phyloP scores from a whole-genome alignment of 2,113 vertebrate genomes.

The Leptobrachium ailaonicum region DNA sequence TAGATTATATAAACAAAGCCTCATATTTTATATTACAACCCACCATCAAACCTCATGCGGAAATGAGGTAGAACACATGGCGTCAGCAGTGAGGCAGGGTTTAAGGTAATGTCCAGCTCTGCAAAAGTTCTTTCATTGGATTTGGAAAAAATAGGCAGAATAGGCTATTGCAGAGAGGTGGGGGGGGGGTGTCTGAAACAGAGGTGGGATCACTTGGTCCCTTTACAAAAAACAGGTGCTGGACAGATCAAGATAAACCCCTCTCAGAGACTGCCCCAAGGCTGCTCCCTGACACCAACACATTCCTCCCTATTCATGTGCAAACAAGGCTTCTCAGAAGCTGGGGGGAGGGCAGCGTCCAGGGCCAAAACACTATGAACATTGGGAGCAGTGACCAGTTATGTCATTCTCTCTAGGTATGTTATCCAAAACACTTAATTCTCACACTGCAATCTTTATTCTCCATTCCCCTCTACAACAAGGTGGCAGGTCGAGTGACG shows the following conservation, averaged over 20 bases:
- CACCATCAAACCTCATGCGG: no score
- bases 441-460: no score
- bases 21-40: no score
- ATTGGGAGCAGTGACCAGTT: no score
- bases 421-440: no score
- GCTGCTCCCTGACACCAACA: background rate
- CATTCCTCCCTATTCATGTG: slow-evolving; percentile 28
- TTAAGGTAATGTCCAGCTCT: background rate
- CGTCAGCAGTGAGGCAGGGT: background rate
- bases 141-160: background rate
- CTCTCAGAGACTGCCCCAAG: background rate
- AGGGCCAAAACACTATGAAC: background rate
- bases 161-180: background rate
- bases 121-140: background rate
- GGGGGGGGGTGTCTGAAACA: background rate
- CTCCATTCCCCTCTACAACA: no score
- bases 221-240: background rate
- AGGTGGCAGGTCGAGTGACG: no score
- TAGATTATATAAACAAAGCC: no score
- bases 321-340: slow-evolving; percentile 4
- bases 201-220: background rate
- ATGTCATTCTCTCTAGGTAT: no score
- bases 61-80: background rate
- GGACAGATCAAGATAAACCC: background rate
- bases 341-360: background rate